Evolutionary conservation across 1,140 invertebrate genomes (phyloP), one percentile per base, ranked within the genome.

Genomic region (Zophobas atratus): DNA sequence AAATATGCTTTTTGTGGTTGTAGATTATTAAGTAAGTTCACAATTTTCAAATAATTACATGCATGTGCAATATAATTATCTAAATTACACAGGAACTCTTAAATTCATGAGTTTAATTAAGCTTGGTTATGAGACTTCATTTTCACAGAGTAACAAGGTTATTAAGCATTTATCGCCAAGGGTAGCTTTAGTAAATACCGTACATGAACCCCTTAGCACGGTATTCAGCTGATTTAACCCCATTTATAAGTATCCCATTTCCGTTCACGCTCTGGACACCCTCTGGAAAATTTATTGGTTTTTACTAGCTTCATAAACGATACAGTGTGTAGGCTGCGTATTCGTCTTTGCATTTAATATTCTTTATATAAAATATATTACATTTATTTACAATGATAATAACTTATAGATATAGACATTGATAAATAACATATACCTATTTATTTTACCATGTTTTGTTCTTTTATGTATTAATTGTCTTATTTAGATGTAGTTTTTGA

Each of bases 201-300:
- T 77, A 77, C 38, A 77, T 73, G 53, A 60, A 57, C 67, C 63
- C 70, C 67, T 20, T 77, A 56, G 76, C 76, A 77, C 76, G 76
- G 76, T 70, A 77, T 77, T 77, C 67, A 77, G 70, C 76, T 71
- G 43, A 60, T 73, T 57, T 71, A 77, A 63, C 75, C 63, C 75
- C 63, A 77, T 70, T 20, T 70, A 70, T 41, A 70, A 67, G 57
- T 55, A 77, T 77, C 56, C 56, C 53, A 70, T 70, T 70, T 77
- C 57, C 48, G 57, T 76, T 39, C 74, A 60, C 74, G 55, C 57
- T 60, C 74, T 60, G 34, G 5, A 46, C 41, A 75, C 46, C 57
- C 55, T 48, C 20, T 43, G 51, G 20, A 49, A 70, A 76, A 76
- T 48, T 63, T 33, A 51, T 48, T 39, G 1, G 3, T 41, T 60